Evolutionary conservation across 2,113 vertebrate species (phyloP), one percentile per base, ranked within the genome.

Genomic region (Osmerus mordax): DNA sequence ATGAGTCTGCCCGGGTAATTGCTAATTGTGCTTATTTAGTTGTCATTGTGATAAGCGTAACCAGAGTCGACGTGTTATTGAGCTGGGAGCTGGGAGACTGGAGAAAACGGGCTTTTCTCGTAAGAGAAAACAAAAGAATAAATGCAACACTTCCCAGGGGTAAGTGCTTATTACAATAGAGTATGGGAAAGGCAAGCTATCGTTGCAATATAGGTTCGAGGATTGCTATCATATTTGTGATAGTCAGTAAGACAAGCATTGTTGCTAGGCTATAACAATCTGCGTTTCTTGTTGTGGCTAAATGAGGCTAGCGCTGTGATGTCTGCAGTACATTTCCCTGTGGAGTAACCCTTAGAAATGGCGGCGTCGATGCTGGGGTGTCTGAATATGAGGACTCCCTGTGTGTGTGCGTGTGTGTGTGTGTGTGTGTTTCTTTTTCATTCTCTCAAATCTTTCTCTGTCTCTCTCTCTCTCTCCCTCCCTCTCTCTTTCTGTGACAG

Each of bases 1-100:
- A 73, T 11, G 77, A 78, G 74, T 70, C 73, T 76, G 82, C 78
- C 81, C 76, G 82, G 78, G 70, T 84, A 83, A 84, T 86, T 81
- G 88, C 86, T 88, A 89, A 88, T 89, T 87, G 84, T 73, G 75
- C 75, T 89, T 90, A 92, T 92, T 87, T 90, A 90, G 91, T 80
- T 85, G 89, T 91, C 90, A 90, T 78, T 80, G 82, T 86, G 83
- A 88, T 76, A 75, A 86, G 90, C 77, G 87, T 88, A 88, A 91
- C 84, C 77, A 87, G 88, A 80, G 74, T 77, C 79, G 89, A 87
- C 81, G 78, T 85, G 86, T 83, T 89, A 88, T 87, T 86, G 88
- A 91, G 90, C 83, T 86, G 85, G 86, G 83, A 79, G 79, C 79
- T 56, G 15, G 21, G 61, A 79, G 77, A 72, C 65, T 25, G 71